phyloP scores from a whole-genome alignment of 1,140 invertebrate genomes.

The Drosophila tani region DNA sequence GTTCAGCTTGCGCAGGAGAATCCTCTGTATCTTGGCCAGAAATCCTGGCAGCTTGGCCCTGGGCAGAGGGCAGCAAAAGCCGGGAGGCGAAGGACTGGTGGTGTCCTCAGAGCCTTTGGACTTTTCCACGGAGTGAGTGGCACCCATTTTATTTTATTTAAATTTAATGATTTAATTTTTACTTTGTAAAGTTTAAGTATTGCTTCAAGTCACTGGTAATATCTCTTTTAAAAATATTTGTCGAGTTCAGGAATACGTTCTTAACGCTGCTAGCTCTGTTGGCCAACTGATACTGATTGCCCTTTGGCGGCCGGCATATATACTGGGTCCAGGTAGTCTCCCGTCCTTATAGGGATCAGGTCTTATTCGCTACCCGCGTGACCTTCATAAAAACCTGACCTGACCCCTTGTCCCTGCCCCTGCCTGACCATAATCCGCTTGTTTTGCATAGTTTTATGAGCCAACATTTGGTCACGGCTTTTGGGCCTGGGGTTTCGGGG shows the following conservation, averaged over 20 bases:
- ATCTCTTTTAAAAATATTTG: no score
- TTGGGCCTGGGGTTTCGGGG: constrained; percentile 1
- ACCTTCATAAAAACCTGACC: constrained; percentile 35
- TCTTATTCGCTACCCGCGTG: constrained; percentile 38
- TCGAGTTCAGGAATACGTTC: background rate
- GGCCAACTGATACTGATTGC: constrained; percentile 41
- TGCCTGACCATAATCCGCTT: constrained; percentile 43
- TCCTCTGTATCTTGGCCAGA: constrained; percentile 36
- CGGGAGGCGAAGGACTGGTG: constrained; percentile 7
- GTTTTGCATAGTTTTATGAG: constrained; percentile 51
- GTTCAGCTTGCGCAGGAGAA: constrained; percentile 47
- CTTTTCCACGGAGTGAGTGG: constrained; percentile 28
- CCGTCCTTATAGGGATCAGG: constrained; percentile 32
- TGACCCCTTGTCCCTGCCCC: constrained; percentile 9
- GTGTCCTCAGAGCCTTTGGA: constrained; percentile 7
- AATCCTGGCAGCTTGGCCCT: constrained; percentile 1
- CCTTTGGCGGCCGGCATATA: background rate
- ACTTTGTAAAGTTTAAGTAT: no score
- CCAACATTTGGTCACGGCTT: constrained; percentile 38
- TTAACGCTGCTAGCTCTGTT: constrained; percentile 2
- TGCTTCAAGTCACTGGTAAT: background rate
- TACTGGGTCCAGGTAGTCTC: constrained; percentile 1
- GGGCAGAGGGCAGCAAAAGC: constrained; percentile 29
- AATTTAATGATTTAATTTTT: no score
- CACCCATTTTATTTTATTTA: constrained; percentile 37